Conservation (phyloP, 2,113 vertebrate genomes). For the Semnopithecus entellus region DNA sequence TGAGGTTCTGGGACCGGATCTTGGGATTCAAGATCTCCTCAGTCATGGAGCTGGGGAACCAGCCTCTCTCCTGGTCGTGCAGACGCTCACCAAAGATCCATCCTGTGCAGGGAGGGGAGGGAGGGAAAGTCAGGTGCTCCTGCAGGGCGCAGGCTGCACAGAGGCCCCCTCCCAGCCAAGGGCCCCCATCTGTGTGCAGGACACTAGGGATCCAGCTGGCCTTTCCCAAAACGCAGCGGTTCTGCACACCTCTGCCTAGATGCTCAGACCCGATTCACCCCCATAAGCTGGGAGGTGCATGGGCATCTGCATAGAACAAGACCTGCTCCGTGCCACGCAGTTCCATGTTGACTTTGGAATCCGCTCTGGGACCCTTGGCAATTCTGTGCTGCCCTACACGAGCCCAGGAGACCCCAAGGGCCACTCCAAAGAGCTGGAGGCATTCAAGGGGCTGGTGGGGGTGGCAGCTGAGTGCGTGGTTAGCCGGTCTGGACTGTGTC, state of each 20-base stretch:
- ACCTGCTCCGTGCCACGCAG: rapidly evolving
- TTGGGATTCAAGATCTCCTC: constrained; percentile 96
- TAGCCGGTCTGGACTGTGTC: rapidly evolving
- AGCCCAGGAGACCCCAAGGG: neutral
- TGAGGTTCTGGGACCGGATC: constrained; percentile 95
- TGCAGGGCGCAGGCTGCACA: neutral
- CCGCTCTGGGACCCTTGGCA: neutral
- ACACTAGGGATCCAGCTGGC: neutral
- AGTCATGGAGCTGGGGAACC: constrained; percentile 94
- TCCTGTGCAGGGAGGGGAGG: constrained; percentile 80
- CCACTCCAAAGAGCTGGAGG: neutral
- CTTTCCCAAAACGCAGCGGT: neutral
- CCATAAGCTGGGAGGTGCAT: neutral
- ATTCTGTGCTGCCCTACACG: neutral
- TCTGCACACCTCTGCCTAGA: rapidly evolving
- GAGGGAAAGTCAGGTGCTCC: neutral
- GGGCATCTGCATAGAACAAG: neutral
- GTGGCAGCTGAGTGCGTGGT: neutral
- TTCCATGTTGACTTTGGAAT: neutral
- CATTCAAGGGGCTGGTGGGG: too few relatives aligned
- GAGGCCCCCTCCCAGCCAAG: too few relatives aligned
- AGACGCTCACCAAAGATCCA: constrained; percentile 97
- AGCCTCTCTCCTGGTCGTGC: constrained; percentile 96
- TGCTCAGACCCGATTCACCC: rapidly evolving
- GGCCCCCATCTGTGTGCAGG: neutral